Evolutionary conservation across 2,888 invertebrate genomes (phyloP).

Genomic region (Lathronympha strigana): DNA sequence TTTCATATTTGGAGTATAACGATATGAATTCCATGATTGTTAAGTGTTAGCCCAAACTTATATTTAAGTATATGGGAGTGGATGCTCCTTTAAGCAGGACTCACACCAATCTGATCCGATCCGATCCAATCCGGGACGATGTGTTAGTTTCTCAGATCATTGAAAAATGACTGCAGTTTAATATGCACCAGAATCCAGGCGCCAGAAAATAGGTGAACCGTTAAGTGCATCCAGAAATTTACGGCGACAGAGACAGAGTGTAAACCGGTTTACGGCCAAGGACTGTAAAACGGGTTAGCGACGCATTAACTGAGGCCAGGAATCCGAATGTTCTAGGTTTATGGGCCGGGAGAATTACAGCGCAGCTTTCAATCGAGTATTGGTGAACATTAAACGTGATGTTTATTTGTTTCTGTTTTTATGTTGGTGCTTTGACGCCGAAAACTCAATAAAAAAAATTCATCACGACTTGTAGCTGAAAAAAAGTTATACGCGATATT

Average conservation of each 20-base stretch:
- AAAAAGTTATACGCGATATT: too few relatives aligned
- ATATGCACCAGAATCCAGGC: conserved; percentile 1
- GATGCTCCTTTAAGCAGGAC: too few relatives aligned
- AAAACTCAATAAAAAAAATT: background rate
- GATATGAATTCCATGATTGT: too few relatives aligned
- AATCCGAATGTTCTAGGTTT: conserved; percentile 14
- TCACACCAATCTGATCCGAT: too few relatives aligned
- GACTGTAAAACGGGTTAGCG: conserved; percentile 22
- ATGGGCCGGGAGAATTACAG: background rate
- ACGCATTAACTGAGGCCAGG: conserved; percentile 20
- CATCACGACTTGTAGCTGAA: too few relatives aligned
- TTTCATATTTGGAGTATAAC: too few relatives aligned
- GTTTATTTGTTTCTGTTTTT: too few relatives aligned
- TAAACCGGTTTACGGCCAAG: conserved; percentile 28
- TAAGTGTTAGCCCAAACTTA: too few relatives aligned
- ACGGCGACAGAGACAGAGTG: conserved; percentile 27
- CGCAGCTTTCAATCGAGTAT: background rate
- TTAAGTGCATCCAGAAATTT: conserved; percentile 39
- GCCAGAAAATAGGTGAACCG: conserved; percentile 11
- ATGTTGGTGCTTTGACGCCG: background rate
- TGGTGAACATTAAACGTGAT: background rate
- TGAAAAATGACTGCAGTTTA: too few relatives aligned
- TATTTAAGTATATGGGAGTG: too few relatives aligned
- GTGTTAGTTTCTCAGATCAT: too few relatives aligned
- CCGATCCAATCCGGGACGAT: too few relatives aligned